Evolutionary conservation across 2,888 invertebrate genomes (phyloP).

Genomic region (Acronicta psi): DNA sequence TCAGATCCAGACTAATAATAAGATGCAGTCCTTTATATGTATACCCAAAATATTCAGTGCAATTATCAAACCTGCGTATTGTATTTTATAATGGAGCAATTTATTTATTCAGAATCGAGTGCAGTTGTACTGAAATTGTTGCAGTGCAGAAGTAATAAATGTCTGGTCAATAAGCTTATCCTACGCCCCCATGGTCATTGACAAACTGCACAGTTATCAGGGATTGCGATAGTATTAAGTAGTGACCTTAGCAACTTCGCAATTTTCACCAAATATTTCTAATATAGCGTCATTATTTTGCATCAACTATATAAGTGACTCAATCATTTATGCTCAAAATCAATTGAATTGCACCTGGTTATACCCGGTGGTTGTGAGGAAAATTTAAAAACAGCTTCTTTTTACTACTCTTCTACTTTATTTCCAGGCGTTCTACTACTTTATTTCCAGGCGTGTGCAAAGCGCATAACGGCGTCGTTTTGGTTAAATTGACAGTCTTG

Average conservation of each 20-base stretch:
- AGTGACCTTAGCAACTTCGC: slow-evolving; percentile 6
- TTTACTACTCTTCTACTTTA: too few relatives aligned
- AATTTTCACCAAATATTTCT: not conserved
- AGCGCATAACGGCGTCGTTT: too few relatives aligned
- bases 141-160: not conserved
- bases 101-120: not conserved
- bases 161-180: not conserved
- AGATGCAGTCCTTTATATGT: too few relatives aligned
- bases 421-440: too few relatives aligned
- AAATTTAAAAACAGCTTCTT: too few relatives aligned
- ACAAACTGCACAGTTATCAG: slow-evolving; percentile 22
- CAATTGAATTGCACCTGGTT: not conserved
- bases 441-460: too few relatives aligned
- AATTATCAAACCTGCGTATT: too few relatives aligned
- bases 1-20: too few relatives aligned
- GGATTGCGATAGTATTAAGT: slow-evolving; percentile 15
- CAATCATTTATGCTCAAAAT: not conserved
- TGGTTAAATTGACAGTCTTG: too few relatives aligned
- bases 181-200: slow-evolving; percentile 1
- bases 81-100: too few relatives aligned
- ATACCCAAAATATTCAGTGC: too few relatives aligned
- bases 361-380: too few relatives aligned
- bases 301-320: not conserved
- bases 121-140: not conserved
- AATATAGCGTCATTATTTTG: not conserved